phyloP scores from a whole-genome alignment of 1,140 invertebrate genomes.

The Pantala flavescens region DNA sequence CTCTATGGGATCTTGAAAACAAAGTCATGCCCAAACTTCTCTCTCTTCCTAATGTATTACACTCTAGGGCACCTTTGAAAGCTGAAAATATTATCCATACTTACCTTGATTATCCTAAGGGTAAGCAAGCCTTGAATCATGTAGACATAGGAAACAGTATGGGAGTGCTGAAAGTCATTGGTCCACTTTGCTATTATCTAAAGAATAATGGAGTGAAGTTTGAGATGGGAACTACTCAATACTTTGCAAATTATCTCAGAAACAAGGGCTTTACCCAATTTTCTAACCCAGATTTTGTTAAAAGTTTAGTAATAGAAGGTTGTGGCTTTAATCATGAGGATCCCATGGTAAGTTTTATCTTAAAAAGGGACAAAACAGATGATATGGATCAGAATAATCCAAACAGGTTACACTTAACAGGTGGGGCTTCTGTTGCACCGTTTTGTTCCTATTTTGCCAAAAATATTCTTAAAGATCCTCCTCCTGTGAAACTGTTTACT shows the following conservation, averaged over 20 bases:
- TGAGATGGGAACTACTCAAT: conserved; percentile 48
- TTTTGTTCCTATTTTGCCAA: conserved; percentile 54
- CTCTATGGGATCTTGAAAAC: conserved; percentile 49
- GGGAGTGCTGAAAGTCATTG: conserved; percentile 45
- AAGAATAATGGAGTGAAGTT: conserved; percentile 49
- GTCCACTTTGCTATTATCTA: conserved; percentile 48
- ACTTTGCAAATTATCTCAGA: conserved; percentile 38
- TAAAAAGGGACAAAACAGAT: conserved; percentile 37
- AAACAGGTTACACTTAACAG: conserved; percentile 49
- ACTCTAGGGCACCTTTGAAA: conserved; percentile 44
- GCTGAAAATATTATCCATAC: conserved; percentile 36
- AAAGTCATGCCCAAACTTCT: conserved; percentile 42
- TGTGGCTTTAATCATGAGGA: conserved; percentile 46
- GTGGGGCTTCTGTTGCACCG: conserved; percentile 47
- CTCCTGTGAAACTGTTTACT: conserved; percentile 50
- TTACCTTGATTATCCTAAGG: conserved; percentile 31
- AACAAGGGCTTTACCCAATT: conserved; percentile 41
- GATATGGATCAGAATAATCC: conserved; percentile 32
- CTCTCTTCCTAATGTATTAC: conserved; percentile 51
- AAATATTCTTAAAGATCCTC: conserved; percentile 40
- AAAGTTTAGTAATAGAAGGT: conserved; percentile 55
- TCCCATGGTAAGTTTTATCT: conserved; percentile 40
- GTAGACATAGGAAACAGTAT: conserved; percentile 42
- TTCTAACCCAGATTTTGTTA: conserved; percentile 54
- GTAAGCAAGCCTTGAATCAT: conserved; percentile 35